Base-by-base conservation (phyloP, 1,140 invertebrate species). In the Ptiloglossa arizonensis region DNA sequence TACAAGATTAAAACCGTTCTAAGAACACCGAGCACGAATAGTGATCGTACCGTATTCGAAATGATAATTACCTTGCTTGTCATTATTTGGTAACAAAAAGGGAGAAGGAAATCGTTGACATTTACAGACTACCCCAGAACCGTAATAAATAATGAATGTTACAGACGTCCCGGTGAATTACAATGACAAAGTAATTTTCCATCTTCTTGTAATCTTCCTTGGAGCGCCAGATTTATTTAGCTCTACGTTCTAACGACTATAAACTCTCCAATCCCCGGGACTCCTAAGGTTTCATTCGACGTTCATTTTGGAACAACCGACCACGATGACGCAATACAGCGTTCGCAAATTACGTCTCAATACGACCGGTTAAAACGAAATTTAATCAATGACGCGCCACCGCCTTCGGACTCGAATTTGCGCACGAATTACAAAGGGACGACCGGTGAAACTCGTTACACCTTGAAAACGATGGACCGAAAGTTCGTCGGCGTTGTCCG, bases 371-470 rank as follows among this genome's bases (percentile, higher is more conserved):
- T 68, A 54, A 68, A 52, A 13, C n/a, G n/a, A 38, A 68, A 68
- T 68, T 68, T 68, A 68, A 68, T 68, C 48, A 68, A 68, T 8
- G 32, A 29, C 3, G 64, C 5, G 46, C 29, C n/a, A 17, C 66
- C 17, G 56, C 5, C 24, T 59, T 35, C 35, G 56, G 15, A 27
- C 32, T 38, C 24, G 29, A 54, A 54, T 54, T 54, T 52, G 15
- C 32, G 8, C 48, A 4, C 2, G 24, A 5, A 19, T 9, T n/a
- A 27, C n/a, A 22, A 19, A 0, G 27, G 22, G n/a, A n/a, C 15
- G 8, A 63, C 6, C 22, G 44, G 63, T 66, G 24, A 48, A 48
- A 48, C 22, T 66, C 27, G 32, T 52, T 35, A 11, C 48, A 19
- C 32, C 46, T 32, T 35, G 5, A 29, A 17, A 50, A 50, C 22